Conservation (phyloP, 2,797 vertebrate species). For the Myotis pilosus region DNA sequence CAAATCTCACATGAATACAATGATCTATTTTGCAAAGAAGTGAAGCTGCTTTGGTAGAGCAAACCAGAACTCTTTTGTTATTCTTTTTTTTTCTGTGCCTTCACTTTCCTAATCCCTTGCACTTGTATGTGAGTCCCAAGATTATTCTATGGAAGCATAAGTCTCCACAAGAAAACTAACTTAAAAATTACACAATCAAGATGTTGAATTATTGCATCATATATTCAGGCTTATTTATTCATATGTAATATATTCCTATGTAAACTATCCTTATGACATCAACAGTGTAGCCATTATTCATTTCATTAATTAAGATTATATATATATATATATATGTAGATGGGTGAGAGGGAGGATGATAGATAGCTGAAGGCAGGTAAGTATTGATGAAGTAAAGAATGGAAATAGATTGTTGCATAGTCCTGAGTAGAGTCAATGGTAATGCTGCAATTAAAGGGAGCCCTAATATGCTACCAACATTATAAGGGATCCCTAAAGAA, state of each 20-base stretch:
- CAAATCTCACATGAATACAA: neutral
- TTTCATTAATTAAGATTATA: neutral
- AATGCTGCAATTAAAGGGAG: neutral
- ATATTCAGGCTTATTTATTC: neutral
- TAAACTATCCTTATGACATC: neutral
- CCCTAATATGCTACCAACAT: neutral
- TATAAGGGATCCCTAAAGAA: neutral
- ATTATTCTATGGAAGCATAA: neutral
- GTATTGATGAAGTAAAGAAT: neutral
- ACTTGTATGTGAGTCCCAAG: neutral
- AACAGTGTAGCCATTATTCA: neutral
- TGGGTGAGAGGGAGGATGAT: too few species aligned
- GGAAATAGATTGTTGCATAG: neutral
- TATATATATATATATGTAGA: neutral
- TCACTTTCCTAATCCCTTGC: neutral
- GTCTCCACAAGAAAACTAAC: neutral
- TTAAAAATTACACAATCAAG: neutral
- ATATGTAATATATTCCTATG: neutral
- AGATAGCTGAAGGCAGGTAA: neutral
- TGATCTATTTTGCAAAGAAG: neutral
- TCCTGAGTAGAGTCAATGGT: neutral
- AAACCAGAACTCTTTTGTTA: neutral
- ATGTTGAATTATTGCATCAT: neutral
- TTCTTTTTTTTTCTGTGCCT: neutral
- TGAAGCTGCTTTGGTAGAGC: neutral